A percentile compares a stretch with the other conserved stretches of the same genome.
Evolutionary conservation across 2,888 invertebrate genomes (phyloP).

Genomic region (Cheilosia scutellata): DNA sequence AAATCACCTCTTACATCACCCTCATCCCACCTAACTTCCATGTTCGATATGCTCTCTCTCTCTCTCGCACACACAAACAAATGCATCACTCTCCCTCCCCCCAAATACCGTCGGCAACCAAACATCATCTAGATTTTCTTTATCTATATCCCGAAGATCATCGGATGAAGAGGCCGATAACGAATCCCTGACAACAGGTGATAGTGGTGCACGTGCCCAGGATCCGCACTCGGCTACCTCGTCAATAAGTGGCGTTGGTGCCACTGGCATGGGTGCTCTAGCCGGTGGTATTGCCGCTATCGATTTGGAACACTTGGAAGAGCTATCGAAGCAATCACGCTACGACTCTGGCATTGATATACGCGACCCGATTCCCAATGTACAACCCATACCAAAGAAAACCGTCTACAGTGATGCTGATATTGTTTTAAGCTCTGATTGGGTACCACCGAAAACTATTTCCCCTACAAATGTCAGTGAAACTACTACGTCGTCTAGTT

Average conservation of each 20-base stretch:
- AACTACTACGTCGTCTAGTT: constrained; percentile 81
- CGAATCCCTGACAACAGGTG: constrained; percentile 82
- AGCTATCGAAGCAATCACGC: constrained; percentile 92
- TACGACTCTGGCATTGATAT: constrained; percentile 96
- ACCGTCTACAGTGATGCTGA: constrained; percentile 93
- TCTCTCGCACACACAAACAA: constrained; percentile 14
- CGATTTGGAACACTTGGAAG: constrained; percentile 85
- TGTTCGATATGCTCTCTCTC: constrained; percentile 15
- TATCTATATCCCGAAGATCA: constrained; percentile 84
- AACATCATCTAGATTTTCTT: constrained; percentile 82
- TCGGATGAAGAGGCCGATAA: constrained; percentile 84
- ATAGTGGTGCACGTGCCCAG: constrained; percentile 82
- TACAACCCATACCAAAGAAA: constrained; percentile 86
- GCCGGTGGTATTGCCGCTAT: constrained; percentile 80
- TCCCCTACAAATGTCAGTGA: constrained; percentile 89
- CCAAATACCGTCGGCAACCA: constrained; percentile 70
- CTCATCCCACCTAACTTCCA: background rate
- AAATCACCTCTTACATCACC: constrained; percentile 20
- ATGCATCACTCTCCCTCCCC: constrained; percentile 31
- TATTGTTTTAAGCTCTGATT: constrained; percentile 93
- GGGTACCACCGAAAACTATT: constrained; percentile 94
- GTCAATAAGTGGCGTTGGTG: constrained; percentile 79
- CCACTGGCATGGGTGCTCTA: constrained; percentile 61
- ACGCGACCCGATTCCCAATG: constrained; percentile 89
- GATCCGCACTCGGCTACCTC: constrained; percentile 81